Evolutionary conservation across 2,888 invertebrate genomes (phyloP), one percentile per base, ranked within the genome.

Genomic region (Hyposoter dolosus): DNA sequence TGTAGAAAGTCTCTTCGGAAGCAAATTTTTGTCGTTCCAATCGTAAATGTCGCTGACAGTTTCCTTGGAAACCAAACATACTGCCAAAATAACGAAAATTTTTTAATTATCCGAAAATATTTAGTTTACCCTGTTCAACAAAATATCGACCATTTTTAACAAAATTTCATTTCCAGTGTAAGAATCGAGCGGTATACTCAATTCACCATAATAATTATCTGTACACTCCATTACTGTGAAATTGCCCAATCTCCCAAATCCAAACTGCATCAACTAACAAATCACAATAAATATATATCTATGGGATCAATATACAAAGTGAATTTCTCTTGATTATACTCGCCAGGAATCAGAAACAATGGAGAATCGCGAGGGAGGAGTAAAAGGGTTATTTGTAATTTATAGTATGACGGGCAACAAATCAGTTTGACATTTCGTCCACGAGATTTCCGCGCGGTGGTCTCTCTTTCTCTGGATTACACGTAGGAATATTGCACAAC

Each of bases 361-460:
- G 47, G 72, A 77, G 74, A 80, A 60, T 72, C 40, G 12, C 56
- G 47, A 50, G 80, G 68, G 43, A 43, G 40, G 72, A 68, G 74
- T 35, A 23, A 60, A 69, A 69, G 53, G 68, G 72, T 77, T 50
- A 47, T 53, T 50, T 69, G 79, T 80, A 86, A 86, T 86, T 82
- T 84, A 86, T 86, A 45, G 63, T 23, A 63, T 35, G 50, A 45
- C 32, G 50, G 28, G 69, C 71, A 47, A 75, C 81, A 86, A 86
- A 84, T 86, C 86, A 86, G 47, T 71, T 63, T 50, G 78, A 84
- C 83, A 74, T 86, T 84, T 84, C 83, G 80, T 85, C 83, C 85
- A 45, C 53, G 79, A 50, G 53, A 50, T 53, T 32, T 75, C 56
- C 69, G n/a, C n/a, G n/a, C n/a, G 60, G 35, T 35, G 56, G 75